Base-by-base conservation (phyloP, 2,797 vertebrate genomes). In the Cetoscarus ocellatus region DNA sequence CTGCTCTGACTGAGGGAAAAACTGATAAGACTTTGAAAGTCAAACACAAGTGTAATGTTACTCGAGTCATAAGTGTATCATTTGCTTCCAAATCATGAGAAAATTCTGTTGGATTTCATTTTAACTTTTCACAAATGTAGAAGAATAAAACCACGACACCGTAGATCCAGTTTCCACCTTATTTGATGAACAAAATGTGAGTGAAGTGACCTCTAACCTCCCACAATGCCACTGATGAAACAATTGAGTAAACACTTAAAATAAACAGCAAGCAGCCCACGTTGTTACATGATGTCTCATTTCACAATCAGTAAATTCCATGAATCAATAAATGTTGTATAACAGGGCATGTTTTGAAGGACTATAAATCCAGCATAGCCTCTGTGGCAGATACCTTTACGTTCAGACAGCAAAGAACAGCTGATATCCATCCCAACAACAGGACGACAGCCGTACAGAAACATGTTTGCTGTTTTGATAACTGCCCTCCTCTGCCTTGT, bases 401-500 rank as follows among this genome's bases (percentile, higher is more conserved):
- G 3, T 3, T 49, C 15, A 12, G 17, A 50, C 49, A 13, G 18
- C 49, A 50, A 18, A 27, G 18, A 27, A 11, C 17, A 27, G 49
- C 18, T 27, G 9, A 51, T 38, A 38, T 38, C 15, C 10, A 51
- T 12, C 19, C 17, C 17, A 9, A 3, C n/a, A 18, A 10, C 50
- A 13, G 12, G 19, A 53, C 3, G 15, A 53, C 27, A 52, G 27
- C 13, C 11, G 1, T 8, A 53, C 51, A 38, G 12, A 36, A 34
- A 11, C 35, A 39, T 57, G 17, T 42, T 40, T 48, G 54, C 36
- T 68, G 55, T n/a, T 0, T 42, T 48, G 8, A n/a, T 36, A 17
- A 2, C 51, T 11, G 1, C 55, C 42, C 38, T 82, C 5, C 57
- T 86, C 5, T 70, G 40, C 38, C 50, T 71, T 7, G 14, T 53